Base-by-base conservation (phyloP, 1,140 invertebrate genomes). In the Neodiprion virginianus region DNA sequence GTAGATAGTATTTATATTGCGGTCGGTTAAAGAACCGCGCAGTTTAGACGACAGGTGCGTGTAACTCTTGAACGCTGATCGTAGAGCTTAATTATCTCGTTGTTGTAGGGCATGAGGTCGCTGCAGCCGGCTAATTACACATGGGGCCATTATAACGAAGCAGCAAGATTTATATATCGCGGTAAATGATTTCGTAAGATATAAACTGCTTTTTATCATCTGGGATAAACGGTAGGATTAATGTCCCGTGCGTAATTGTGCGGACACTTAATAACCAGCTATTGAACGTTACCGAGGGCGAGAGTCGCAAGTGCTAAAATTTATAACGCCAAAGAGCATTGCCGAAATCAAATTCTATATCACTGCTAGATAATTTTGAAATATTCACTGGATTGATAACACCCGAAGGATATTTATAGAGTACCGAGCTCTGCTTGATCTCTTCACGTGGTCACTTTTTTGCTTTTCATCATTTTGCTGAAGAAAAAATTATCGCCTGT, bases 51-150 rank as follows among this genome's bases (percentile, higher is more conserved):
- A 40, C 28, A 40, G 28, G 28, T 40, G 28, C 28, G 28, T 40
- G 28, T 40, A 40, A 40, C 28, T 40, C 28, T 40, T 40, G 5
- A 40, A 40, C 28, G 28, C 28, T 40, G 28, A 40, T 40, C 28
- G 28, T 40, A 40, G 53, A 61, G n/a, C n/a, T 61, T 61, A 61
- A 61, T 61, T 61, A 61, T 61, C 53, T 61, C 53, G 53, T 61
- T 11, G 53, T 61, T 61, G 53, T 17, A 8, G 8, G 11, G 53
- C 11, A 61, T 14, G 11, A 14, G n/a, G 8, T 61, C 8, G 53
- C n/a, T 61, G 53, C 11, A 61, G n/a, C 53, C n/a, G 53, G 53
- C 8, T 61, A 61, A 61, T 61, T 17, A 61, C 11, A 17, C 53
- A 8, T 8, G 53, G 11, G n/a, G 11, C 53, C 53, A 40, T 40